A percentile compares a stretch with the other conserved stretches of the same genome.
These are phyloP conservation scores for Mormoops blainvillei DNA, from an alignment of 2,113 vertebrate species.

Conservation along the genomic window DNA sequence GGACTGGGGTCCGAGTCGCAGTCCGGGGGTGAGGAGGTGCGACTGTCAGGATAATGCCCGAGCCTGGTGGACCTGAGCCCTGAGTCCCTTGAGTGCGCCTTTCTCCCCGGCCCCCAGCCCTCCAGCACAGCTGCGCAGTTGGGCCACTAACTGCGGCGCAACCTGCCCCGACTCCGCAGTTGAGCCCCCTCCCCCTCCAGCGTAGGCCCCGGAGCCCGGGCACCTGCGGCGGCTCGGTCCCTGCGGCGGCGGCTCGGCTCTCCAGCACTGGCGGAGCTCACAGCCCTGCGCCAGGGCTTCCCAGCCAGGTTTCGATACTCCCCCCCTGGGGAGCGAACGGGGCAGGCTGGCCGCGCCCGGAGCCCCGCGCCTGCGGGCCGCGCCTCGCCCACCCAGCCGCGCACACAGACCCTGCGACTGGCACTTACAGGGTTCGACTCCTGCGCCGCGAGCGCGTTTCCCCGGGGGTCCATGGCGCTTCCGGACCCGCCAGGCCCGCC, in stretches of 20 bases:
- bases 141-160: neutral
- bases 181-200: neutral
- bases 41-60: neutral
- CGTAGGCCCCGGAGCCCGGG: neutral
- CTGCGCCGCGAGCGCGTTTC: neutral
- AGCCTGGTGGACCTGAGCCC: neutral
- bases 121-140: neutral
- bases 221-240: slow-evolving; percentile 34
- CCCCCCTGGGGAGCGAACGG: neutral
- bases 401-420: neutral
- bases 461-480: slow-evolving; percentile 67
- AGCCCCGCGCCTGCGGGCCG: neutral
- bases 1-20: neutral
- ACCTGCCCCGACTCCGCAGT: neutral
- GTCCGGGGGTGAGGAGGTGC: neutral
- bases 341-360: neutral
- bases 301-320: neutral
- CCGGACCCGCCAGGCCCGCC: slow-evolving; percentile 63
- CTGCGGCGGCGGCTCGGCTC: neutral
- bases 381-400: slow-evolving; percentile 12
- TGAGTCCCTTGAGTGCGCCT: neutral
- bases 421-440: slow-evolving; percentile 60
- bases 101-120: neutral
- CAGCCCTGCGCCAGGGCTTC: neutral
- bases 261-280: neutral